These are phyloP conservation scores for Malthinus seriepunctatus DNA, from an alignment of 2,888 invertebrate species.

Conservation along the genomic window DNA sequence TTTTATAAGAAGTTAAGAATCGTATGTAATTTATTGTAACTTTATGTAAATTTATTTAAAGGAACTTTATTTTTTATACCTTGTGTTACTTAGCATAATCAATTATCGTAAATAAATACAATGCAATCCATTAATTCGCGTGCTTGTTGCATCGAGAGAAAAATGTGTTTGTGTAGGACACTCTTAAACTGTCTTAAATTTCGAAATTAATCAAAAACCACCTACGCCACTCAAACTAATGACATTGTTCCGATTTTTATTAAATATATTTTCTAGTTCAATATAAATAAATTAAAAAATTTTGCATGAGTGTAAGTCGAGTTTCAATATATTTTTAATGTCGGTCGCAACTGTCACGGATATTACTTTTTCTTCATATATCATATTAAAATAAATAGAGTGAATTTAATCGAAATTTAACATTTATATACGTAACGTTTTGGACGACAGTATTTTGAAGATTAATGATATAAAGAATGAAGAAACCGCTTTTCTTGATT, in stretches of 20 bases:
- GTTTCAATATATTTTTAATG: too few species aligned
- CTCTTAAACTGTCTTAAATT: not conserved
- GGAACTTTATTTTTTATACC: not conserved
- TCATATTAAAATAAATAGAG: slow-evolving; percentile 8
- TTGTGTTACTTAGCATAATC: not conserved
- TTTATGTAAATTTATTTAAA: slow-evolving; percentile 3
- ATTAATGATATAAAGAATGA: slow-evolving; percentile 15
- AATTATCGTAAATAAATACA: not conserved
- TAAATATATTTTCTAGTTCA: not conserved
- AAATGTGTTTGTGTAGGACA: not conserved
- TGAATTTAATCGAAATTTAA: slow-evolving; percentile 14
- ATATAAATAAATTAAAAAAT: not conserved
- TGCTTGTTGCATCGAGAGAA: not conserved
- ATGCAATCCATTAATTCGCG: not conserved
- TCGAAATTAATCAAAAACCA: not conserved
- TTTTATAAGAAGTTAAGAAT: slow-evolving; percentile 1
- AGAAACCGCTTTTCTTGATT: slow-evolving; percentile 16
- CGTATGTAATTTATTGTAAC: not conserved
- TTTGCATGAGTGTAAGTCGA: too few species aligned
- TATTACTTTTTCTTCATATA: not conserved
- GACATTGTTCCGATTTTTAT: too few species aligned
- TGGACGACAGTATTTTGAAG: slow-evolving; percentile 8
- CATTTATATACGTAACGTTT: slow-evolving; percentile 9
- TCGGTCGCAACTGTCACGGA: not conserved
- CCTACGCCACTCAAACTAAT: too few species aligned